Evolutionary conservation across 2,888 invertebrate species (phyloP), one percentile per base, ranked within the genome.

Genomic region (Kryphioiulus occultus): DNA sequence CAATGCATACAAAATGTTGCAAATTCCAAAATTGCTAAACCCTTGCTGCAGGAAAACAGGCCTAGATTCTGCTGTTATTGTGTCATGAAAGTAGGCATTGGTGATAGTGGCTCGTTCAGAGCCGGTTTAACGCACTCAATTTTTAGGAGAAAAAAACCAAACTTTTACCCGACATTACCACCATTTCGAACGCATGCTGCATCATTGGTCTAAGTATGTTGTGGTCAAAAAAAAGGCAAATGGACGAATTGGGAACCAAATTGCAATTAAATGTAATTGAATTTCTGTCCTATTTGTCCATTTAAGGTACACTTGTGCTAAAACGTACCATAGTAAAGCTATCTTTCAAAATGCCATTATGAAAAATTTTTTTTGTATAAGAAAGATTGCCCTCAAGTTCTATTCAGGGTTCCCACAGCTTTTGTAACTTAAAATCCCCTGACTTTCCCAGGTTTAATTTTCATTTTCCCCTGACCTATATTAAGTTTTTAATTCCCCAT

Each of bases 101-200:
- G 83, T 83, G 39, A 83, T 39, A 83, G 83, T 83, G 32, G 35
- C 32, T 83, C 83, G 30, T 83, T 83, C 5, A 3, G 26, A 83
- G 83, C 83, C 83, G 83, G 83, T 83, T 83, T 83, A 83, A n/a
- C 83, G 83, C 12, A 32, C 83, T 32, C 83, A 59, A 59, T 59
- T 22, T 22, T 22, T 19, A n/a, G n/a, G n/a, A n/a, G n/a, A n/a
- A n/a, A 53, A 53, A 53, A 53, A 42, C 9, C 9, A 42, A 42
- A 12, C 53, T 19, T 59, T 59, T 59, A 4, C 59, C 22, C 17
- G 59, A 59, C 19, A 22, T 22, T n/a, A 59, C 59, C 59, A 59
- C 59, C n/a, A 59, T 59, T 59, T 47, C 35, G 15, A 47, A 47
- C 15, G 47, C 10, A 15, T 19, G 9, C 59, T 22, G 59, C 59